These are phyloP conservation scores for Bursaphelenchus okinawaensis DNA, from an alignment of 2,888 invertebrate genomes.

Conservation along the genomic window DNA sequence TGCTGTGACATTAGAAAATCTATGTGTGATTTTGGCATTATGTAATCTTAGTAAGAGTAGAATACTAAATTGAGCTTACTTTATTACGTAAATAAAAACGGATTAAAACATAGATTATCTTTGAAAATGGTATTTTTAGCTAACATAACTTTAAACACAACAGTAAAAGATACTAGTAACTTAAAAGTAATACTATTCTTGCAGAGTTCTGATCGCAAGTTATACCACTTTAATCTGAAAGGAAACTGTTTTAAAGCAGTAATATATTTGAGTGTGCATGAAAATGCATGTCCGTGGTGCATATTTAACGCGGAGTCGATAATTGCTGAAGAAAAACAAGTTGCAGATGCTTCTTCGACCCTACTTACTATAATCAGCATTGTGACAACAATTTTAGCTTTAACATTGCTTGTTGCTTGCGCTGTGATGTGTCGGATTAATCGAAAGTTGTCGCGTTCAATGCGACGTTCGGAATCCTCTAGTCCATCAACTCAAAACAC, in stretches of 20 bases:
- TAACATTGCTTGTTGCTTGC: neutral
- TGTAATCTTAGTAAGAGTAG: too few relatives aligned
- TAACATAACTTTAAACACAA: too few relatives aligned
- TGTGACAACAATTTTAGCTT: neutral
- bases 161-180: too few relatives aligned
- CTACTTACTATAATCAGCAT: neutral
- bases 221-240: neutral
- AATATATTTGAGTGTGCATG: neutral
- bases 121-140: too few relatives aligned
- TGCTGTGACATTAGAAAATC: too few relatives aligned
- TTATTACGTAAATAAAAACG: too few relatives aligned
- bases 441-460: neutral
- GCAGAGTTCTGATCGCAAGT: neutral
- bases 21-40: too few relatives aligned
- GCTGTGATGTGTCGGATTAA: neutral
- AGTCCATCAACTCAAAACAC: constrained; percentile 9
- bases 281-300: constrained; percentile 8
- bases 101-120: too few relatives aligned
- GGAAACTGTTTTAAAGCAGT: constrained; percentile 1
- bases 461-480: constrained; percentile 2
- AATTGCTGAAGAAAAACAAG: neutral
- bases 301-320: constrained; percentile 5
- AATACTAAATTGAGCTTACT: too few relatives aligned
- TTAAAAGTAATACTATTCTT: too few relatives aligned
- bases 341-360: neutral